Evolutionary conservation across 2,888 invertebrate genomes (phyloP), one percentile per base, ranked within the genome.

Genomic region (Pristionchus mayeri): DNA sequence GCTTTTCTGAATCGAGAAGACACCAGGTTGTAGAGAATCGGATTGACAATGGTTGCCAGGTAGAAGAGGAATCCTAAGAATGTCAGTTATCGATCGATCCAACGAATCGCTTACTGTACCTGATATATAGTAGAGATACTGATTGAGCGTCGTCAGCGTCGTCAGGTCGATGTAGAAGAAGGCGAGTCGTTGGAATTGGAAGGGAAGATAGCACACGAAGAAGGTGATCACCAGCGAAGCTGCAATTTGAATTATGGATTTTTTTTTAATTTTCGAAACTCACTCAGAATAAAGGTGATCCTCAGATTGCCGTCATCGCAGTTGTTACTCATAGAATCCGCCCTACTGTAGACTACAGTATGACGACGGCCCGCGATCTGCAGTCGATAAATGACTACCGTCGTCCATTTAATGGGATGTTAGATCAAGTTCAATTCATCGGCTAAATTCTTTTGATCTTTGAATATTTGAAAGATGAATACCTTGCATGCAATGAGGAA

Each of bases 141-240:
- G 88, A 83, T 90, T 90, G 48, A 90, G 71, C 37, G 57, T 60
- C 11, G 84, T 27, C 3, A 89, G 52, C 6, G 85, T 48, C 0
- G 85, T 86, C 30, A 87, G 86, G 44, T 86, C 85, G 21, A 90
- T 50, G 82, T 90, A 88, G 86, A 90, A 90, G 83, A 90, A 90
- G 16, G 87, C 71, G 3, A 90, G 86, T 21, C 90, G 87, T 85
- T 90, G 90, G 3, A 88, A 60, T 85, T 90, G 90, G 86, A 88
- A 90, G 21, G 90, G 90, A 40, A 88, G 86, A 85, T 90, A 90
- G 83, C 90, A 90, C 24, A 89, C 84, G 87, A 90, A 90, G 86
- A 90, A 90, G 40, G 89, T 87, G 75, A 85, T 86, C 54, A 90
- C 87, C 63, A 90, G 88, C 4, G 88, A 86, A 60, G 87, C 90